phyloP scores from a whole-genome alignment of 2,888 invertebrate species.

The Lasioglossum oenotherae region DNA sequence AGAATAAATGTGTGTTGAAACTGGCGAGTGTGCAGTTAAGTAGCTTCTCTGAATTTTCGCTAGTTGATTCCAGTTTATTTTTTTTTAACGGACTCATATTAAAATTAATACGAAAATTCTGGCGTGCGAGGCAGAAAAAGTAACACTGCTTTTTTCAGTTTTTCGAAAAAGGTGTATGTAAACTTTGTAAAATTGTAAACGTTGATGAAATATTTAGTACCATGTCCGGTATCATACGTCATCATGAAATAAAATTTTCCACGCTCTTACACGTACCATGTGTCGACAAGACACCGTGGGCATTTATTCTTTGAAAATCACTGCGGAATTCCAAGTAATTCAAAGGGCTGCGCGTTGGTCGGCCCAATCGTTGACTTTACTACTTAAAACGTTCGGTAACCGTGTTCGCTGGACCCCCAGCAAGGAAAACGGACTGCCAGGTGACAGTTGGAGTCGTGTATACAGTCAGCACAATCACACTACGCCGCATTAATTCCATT shows the following conservation, averaged over 20 bases:
- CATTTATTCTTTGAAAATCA: neutral
- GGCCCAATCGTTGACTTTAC: neutral
- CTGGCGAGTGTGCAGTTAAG: neutral
- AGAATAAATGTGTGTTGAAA: neutral
- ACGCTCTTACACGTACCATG: neutral
- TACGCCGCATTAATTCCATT: slow-evolving; percentile 13
- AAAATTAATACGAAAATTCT: neutral
- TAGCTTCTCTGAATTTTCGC: neutral
- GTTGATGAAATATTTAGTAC: neutral
- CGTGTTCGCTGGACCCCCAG: neutral
- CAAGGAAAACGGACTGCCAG: neutral
- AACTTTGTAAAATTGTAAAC: neutral
- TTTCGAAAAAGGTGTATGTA: neutral
- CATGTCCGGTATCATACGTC: neutral
- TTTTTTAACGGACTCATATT: neutral
- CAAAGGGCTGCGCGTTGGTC: neutral
- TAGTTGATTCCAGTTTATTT: neutral
- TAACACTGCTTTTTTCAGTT: no score
- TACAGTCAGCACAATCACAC: neutral
- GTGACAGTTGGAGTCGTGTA: neutral
- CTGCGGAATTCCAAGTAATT: neutral
- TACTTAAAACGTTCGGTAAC: neutral
- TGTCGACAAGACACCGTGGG: neutral
- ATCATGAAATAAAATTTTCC: neutral
- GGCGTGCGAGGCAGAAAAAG: neutral